Percentiles rank a stretch among this genome's conserved stretches.
Conservation (phyloP, 2,888 invertebrate genomes). For the Zelleria hepariella region DNA sequence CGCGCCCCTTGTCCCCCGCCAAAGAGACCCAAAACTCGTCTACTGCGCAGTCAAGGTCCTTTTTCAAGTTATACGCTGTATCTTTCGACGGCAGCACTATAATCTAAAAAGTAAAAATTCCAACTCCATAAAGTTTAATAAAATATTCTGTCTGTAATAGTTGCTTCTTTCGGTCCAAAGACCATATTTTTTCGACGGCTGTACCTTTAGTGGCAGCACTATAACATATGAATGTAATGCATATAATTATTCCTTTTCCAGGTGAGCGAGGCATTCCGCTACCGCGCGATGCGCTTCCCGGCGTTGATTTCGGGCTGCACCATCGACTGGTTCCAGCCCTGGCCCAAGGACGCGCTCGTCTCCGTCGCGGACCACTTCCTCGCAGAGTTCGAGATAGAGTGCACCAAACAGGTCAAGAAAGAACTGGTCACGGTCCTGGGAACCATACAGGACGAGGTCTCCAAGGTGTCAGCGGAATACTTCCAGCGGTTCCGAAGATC, state of each 20-base stretch:
- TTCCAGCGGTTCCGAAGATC: constrained; percentile 93
- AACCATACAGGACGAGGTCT: constrained; percentile 93
- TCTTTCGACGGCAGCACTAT: no score
- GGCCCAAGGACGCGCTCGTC: constrained; percentile 96
- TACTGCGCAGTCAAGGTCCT: no score
- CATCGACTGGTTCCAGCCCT: constrained; percentile 98
- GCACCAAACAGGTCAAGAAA: constrained; percentile 84
- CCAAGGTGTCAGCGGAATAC: constrained; percentile 86
- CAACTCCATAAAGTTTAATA: no score
- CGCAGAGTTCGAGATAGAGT: constrained; percentile 89
- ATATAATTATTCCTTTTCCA: constrained; percentile 27
- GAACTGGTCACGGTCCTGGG: constrained; percentile 92
- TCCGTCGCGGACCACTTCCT: constrained; percentile 95
- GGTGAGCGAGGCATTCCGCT: constrained; percentile 96
- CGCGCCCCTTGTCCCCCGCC: no score
- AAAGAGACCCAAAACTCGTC: no score
- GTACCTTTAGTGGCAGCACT: no score
- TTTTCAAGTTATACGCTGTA: no score
- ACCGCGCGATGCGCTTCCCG: constrained; percentile 91
- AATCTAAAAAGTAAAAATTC: no score
- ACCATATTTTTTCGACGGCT: no score
- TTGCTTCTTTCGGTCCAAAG: no score
- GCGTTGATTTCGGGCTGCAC: constrained; percentile 98
- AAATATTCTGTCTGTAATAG: no score
- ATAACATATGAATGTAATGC: neutral